These are phyloP conservation scores for Acronicta leporina DNA, from an alignment of 2,888 invertebrate genomes.

Conservation along the genomic window DNA sequence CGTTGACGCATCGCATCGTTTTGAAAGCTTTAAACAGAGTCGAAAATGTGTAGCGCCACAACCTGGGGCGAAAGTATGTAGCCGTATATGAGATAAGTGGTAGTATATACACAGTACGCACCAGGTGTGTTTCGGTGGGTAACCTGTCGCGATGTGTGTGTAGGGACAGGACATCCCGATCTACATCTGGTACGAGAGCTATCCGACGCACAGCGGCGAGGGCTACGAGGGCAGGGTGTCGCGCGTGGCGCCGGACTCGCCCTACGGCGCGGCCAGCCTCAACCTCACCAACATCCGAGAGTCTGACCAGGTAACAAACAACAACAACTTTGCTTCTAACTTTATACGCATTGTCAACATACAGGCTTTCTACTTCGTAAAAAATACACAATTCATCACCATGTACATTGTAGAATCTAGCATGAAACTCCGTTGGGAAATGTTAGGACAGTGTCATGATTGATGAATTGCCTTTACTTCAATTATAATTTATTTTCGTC, in stretches of 20 bases:
- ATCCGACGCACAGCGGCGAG: slow-evolving; percentile 98
- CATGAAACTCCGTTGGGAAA: too few species aligned
- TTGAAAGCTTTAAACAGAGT: slow-evolving; percentile 69
- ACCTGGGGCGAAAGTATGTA: slow-evolving; percentile 58
- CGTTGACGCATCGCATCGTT: slow-evolving; percentile 53
- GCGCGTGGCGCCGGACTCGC: slow-evolving; percentile 95
- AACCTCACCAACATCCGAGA: slow-evolving; percentile 98
- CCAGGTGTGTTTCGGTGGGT: slow-evolving; percentile 61
- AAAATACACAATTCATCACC: not conserved
- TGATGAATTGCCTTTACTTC: not conserved
- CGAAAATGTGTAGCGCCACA: slow-evolving; percentile 63
- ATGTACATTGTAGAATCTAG: too few species aligned
- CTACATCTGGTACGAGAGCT: slow-evolving; percentile 99
- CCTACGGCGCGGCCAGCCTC: slow-evolving; percentile 97
- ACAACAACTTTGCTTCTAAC: not conserved
- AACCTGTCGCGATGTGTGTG: slow-evolving; percentile 70
- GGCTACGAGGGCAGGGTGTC: slow-evolving; percentile 98
- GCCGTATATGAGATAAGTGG: slow-evolving; percentile 50
- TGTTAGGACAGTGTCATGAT: too few species aligned
- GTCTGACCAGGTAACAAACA: slow-evolving; percentile 91
- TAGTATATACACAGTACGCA: slow-evolving; percentile 59
- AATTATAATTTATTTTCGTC: slow-evolving; percentile 21
- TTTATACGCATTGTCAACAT: not conserved
- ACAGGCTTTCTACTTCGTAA: not conserved
- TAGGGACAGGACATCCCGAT: slow-evolving; percentile 99